Base-by-base conservation (phyloP, 2,113 vertebrate species). In the Meriones unguiculatus region DNA sequence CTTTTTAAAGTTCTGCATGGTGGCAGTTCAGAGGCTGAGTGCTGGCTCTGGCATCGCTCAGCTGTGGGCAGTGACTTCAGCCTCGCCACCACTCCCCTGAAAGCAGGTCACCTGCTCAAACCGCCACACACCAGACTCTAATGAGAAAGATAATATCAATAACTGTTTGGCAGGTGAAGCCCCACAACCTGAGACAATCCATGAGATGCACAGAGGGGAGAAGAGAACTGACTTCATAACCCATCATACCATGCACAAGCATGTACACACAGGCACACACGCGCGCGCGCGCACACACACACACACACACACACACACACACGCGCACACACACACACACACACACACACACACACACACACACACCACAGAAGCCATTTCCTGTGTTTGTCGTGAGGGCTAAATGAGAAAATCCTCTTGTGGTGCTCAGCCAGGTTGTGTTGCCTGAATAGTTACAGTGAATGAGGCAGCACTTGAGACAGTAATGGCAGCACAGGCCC, bases 91-190 rank as follows among this genome's bases (percentile, higher is more conserved):
- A 77, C 32, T 62, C 69, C 28, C 69, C 87, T 8, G 28, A 54
- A 91, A 80, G 11, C 38, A 46, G 13, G 46, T 38, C 87, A 35
- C 11, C 59, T 57, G 80, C 73, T 94, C 70, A 86, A 87, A 90
- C 50, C 2, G 57, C 64, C 50, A 30, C 70, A 32, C 11, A 25
- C 87, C 92, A 76, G 52, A 87, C 91, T 84, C 41, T 80, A 93
- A 93, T 46, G 69, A 89, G 73, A 87, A 94, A 81, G 78, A 87
- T n/a, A 8, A 86, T 30, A 84, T 84, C 59, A 38, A 30, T 11
- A 90, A 85, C 32, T 38, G 69, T 9, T 28, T 73, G 11, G 4
- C 5, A 86, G 41, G 41, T 22, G 22, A 67, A 67, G 30, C 10
- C 41, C 20, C 4, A 67, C 41, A 67, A 67, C 59, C 41, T 50